These are phyloP conservation scores for Excalfactoria chinensis DNA, from an alignment of 2,113 vertebrate species.

Conservation along the genomic window DNA sequence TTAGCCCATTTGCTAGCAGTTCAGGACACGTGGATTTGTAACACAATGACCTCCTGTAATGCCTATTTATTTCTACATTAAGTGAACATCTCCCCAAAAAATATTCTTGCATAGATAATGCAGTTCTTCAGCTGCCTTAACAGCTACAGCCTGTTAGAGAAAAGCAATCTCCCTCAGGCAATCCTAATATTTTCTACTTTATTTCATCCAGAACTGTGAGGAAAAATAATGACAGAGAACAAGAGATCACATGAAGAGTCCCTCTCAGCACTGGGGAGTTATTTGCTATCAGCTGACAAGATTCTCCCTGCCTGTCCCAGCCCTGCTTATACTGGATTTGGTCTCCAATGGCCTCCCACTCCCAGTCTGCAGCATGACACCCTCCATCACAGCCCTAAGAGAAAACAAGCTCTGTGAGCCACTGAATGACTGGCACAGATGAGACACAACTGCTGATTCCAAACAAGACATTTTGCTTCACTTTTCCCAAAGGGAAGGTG, in stretches of 20 bases:
- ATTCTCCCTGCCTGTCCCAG: not conserved
- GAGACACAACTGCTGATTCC: rapidly evolving
- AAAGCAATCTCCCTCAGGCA: not conserved
- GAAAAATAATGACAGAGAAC: not conserved
- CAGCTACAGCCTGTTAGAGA: not conserved
- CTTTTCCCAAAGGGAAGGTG: not conserved
- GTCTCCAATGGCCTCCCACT: not conserved
- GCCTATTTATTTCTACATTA: not conserved
- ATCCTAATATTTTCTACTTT: not conserved
- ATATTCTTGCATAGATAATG: not conserved
- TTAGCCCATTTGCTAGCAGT: not conserved
- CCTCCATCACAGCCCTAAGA: not conserved
- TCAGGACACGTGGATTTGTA: not conserved
- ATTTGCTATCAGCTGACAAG: not conserved
- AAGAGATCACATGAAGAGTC: not conserved
- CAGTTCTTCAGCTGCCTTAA: not conserved
- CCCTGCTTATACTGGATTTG: rapidly evolving
- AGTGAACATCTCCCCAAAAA: not conserved
- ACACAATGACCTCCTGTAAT: not conserved
- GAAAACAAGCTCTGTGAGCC: not conserved
- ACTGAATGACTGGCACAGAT: not conserved
- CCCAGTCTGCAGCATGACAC: not conserved
- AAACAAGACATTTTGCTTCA: not conserved
- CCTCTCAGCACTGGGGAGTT: not conserved
- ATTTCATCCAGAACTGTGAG: not conserved